phyloP scores from a whole-genome alignment of 2,888 invertebrate species.

The Diploptera punctata region DNA sequence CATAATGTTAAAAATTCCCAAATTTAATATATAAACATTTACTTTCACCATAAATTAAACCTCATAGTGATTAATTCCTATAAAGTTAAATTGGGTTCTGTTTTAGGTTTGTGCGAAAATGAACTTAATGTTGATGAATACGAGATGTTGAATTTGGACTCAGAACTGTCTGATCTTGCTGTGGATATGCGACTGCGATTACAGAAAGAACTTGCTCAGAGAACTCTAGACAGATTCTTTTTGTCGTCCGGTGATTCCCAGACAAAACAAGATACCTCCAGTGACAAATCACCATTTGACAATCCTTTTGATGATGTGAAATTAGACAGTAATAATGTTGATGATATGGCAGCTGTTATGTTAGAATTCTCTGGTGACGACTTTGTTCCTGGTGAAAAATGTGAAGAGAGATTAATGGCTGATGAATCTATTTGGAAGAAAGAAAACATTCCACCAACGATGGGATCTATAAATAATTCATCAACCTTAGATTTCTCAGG shows the following conservation, averaged over 20 bases:
- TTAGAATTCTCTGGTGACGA: neutral
- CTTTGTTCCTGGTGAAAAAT: neutral
- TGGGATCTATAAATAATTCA: no score
- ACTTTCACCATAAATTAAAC: no score
- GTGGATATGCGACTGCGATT: conserved; percentile 1
- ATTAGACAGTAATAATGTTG: neutral
- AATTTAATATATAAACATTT: no score
- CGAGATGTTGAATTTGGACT: no score
- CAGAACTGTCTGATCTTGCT: neutral
- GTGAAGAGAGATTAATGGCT: neutral
- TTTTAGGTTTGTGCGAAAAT: neutral
- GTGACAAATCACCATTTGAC: no score
- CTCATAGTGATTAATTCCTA: no score
- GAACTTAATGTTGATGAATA: neutral
- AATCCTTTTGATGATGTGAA: neutral
- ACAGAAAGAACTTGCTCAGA: conserved; percentile 5
- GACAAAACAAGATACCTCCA: no score
- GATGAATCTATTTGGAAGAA: neutral
- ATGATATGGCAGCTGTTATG: neutral
- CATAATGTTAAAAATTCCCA: no score
- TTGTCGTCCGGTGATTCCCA: neutral
- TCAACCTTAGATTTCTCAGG: no score
- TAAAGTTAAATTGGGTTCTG: no score
- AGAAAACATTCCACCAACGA: conserved; percentile 16
- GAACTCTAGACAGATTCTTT: conserved; percentile 8